Base-by-base conservation (phyloP, 1,140 invertebrate species). In the Formica exsecta region DNA sequence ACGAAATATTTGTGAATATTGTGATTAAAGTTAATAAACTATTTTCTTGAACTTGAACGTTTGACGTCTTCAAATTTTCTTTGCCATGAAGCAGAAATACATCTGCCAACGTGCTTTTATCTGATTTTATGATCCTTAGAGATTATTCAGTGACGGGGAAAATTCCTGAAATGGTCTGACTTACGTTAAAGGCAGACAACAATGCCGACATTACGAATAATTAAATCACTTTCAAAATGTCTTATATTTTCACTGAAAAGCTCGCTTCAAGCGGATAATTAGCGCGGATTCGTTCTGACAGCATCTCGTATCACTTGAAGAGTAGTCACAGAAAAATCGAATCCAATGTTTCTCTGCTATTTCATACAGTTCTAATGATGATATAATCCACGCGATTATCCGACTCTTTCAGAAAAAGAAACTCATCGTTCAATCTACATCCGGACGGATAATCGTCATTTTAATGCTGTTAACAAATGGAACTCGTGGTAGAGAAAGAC, bases 401-500 rank as follows among this genome's bases (percentile, higher is more conserved):
- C 68, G 19, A 44, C 54, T 13, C 54, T 13, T 13, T 61, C 68
- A 36, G 61, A 73, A 83, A 59, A 74, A 59, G 29, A 44, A 74
- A 48, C 68, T 36, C 65, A 74, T 83, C 68, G 54, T 73, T 83
- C 68, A 73, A 73, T 83, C 68, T 73, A 83, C 65, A 54, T 83
- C 79, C 54, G 29, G 57, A 36, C 54, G 68, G 68, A 83, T 83
- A 74, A 83, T 83, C 79, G 79, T 83, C 25, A 74, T 57, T 83
- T 83, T 73, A 83, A 73, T 68, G 54, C 38, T 70, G 29, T 83
- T 83, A 83, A 83, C 79, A 83, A 83, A 83, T 83, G 68, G 79
- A 83, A 51, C 29, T 73, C 29, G 54, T 25, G n/a, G 8, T 59
- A 13, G 4, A 74, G 29, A 61, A 74, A 61, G 68, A 83, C 59